Evolutionary conservation across 2,888 invertebrate genomes (phyloP).

Genomic region (Tillus elongatus): DNA sequence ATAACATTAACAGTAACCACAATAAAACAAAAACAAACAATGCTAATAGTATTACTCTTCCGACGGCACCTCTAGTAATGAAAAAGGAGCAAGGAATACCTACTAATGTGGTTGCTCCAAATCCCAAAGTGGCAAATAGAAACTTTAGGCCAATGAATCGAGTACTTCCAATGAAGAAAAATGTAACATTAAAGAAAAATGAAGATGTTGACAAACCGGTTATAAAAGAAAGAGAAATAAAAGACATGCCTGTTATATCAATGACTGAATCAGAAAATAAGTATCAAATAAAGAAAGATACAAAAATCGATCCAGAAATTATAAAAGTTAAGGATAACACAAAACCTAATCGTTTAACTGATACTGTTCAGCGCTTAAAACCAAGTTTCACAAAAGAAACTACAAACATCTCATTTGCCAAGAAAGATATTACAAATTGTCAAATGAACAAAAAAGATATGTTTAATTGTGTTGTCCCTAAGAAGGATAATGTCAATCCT

Average conservation of each 20-base stretch:
- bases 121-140: constrained; percentile 42
- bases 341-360: no score
- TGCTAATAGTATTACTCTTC: constrained; percentile 51
- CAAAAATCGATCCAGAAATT: no score
- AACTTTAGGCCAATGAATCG: constrained; percentile 64
- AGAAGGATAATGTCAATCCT: no score
- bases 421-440: no score
- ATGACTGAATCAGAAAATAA: no score
- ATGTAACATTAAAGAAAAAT: constrained; percentile 44
- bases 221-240: constrained; percentile 3
- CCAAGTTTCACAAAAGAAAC: no score
- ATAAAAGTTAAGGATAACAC: no score
- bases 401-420: no score
- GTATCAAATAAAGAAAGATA: no score
- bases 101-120: constrained; percentile 63
- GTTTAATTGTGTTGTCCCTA: no score
- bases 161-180: constrained; percentile 68
- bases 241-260: neutral
- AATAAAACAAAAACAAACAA: constrained; percentile 23
- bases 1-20: constrained; percentile 12
- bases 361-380: no score
- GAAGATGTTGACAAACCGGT: constrained; percentile 3
- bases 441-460: no score
- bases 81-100: constrained; percentile 55
- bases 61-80: constrained; percentile 45